Evolutionary conservation across 2,888 invertebrate genomes (phyloP), one percentile per base, ranked within the genome.

Genomic region (Cheilosia pagana): DNA sequence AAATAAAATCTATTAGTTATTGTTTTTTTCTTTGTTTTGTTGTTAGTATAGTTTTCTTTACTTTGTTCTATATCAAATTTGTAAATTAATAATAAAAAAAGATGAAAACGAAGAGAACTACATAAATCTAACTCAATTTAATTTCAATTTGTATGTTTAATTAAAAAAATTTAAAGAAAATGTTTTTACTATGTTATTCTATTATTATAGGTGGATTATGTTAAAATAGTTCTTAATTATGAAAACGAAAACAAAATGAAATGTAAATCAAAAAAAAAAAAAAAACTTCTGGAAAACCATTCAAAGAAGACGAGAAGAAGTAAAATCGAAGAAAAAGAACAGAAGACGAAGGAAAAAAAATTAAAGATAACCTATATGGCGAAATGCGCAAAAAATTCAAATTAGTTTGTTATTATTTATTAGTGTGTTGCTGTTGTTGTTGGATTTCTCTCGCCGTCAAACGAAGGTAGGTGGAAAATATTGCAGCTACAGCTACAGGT

Each of bases 291-390:
- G 21, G 28, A 55, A 31, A 41, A 72, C 39, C 78, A 50, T 50
- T 41, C 41, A 53, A 71, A 81, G 55, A 62, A 59, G 45, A 41
- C n/a, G n/a, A 43, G 23, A 25, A 14, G 23, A 55, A 16, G 35
- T 4, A 55, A 45, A 53, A 72, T 4, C 14, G 6, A 31, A 59
- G 12, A 43, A 35, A 16, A 55, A 60, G 25, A 68, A 62, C 41
- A 52, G 35, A 35, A 41, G 28, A 57, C 7, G 14, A 21, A 50
- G 48, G 53, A 23, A 23, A 52, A 67, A 78, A 71, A 79, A 81
- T 85, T 85, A 81, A 85, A 85, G 71, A 79, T 85, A 85, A 81
- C 81, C 79, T 79, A 71, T 60, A 85, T 76, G 75, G 85, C 81
- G 75, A 62, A 75, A 85, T 85, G 71, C 79, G 85, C 79, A 81